Evolutionary conservation across 30 jellyfish, hydroid and myxozoan genomes (phyloP).

Genomic region (Mastigias papua): DNA sequence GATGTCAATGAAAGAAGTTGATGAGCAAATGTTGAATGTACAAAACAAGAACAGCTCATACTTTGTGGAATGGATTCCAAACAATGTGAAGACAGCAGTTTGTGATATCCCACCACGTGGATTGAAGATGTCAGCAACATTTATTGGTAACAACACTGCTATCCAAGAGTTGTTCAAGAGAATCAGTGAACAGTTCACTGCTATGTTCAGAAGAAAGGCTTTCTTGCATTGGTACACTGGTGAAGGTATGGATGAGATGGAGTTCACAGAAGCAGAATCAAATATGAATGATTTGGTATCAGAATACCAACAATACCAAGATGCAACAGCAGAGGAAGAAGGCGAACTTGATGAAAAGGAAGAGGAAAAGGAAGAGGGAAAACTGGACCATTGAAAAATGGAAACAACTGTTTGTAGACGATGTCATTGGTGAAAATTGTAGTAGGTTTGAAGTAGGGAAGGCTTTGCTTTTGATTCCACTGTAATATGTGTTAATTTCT

Average conservation of each 20-base stretch:
- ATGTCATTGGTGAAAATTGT: no score
- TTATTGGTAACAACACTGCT: slow-evolving; percentile 99
- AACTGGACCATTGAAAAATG: no score
- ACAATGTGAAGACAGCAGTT: slow-evolving; percentile 99
- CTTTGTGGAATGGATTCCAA: slow-evolving; percentile 99
- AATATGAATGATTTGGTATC: slow-evolving; percentile 99
- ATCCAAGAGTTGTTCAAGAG: slow-evolving; percentile 99
- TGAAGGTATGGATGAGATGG: slow-evolving; percentile 99
- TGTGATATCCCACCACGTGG: slow-evolving; percentile 99
- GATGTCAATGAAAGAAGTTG: slow-evolving; percentile 99
- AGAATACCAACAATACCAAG: slow-evolving; percentile 99
- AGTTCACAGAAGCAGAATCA: slow-evolving; percentile 99
- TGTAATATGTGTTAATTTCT: no score
- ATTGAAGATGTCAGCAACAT: slow-evolving; percentile 97
- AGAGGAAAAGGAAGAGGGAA: slow-evolving; percentile 84
- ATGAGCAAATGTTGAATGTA: slow-evolving; percentile 98
- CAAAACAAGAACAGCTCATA: slow-evolving; percentile 99
- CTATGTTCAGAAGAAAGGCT: slow-evolving; percentile 99
- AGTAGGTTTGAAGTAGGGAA: no score
- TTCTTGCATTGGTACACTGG: slow-evolving; percentile 99
- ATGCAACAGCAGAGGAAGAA: slow-evolving; percentile 99
- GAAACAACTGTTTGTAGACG: no score
- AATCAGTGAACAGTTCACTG: slow-evolving; percentile 99
- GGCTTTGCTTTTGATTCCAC: no score
- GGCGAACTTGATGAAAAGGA: slow-evolving; percentile 97